Base-by-base conservation (phyloP, 2,888 invertebrate genomes). In the Trissoscelio sp. region DNA sequence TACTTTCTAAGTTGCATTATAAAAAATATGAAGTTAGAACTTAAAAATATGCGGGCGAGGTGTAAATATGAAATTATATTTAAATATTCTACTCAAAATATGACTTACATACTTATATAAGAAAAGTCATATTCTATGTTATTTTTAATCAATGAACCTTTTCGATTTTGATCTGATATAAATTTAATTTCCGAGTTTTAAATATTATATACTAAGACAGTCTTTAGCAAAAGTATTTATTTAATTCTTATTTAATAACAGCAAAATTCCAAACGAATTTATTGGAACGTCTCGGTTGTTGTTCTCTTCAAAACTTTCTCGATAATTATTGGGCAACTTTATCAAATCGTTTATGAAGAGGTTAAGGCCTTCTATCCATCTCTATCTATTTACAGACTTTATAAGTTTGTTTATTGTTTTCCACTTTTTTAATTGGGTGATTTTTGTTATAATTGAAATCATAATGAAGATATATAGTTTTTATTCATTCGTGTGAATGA, bases 21-120 rank as follows among this genome's bases (percentile, higher is more conserved):
- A 55, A 72, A 80, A 80, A 73, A 82, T 81, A 86, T 85, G 85
- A 86, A 85, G 85, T 85, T 86, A 84, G 83, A 78, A 66, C 82
- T 85, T 84, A 87, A 44, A 51, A 37, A 58, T 57, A 58, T 37
- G 14, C 18, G 57, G 70, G 57, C 72, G 60, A 72, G 72, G 72
- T 72, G 42, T 60, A 28, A 37, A 16, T 72, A 42, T 14, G 37
- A 51, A 51, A 18, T 3, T 46, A 11, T 58, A 9, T 20, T 44
- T 2, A 18, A 18, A n/a, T 18, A 18, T 14, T n/a, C 12, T 34
- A 64, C 12, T 18, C 20, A 39, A 51, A 66, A 31, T 69, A 69
- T 44, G 22, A 57, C 31, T 31, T 37, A 18, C 20, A 57, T 37
- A n/a, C 14, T 18, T 37, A 20, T 37, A 11, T 20, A 37, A 34